Base-by-base conservation (phyloP, 2,888 invertebrate species). In the Trichacis sp. region DNA sequence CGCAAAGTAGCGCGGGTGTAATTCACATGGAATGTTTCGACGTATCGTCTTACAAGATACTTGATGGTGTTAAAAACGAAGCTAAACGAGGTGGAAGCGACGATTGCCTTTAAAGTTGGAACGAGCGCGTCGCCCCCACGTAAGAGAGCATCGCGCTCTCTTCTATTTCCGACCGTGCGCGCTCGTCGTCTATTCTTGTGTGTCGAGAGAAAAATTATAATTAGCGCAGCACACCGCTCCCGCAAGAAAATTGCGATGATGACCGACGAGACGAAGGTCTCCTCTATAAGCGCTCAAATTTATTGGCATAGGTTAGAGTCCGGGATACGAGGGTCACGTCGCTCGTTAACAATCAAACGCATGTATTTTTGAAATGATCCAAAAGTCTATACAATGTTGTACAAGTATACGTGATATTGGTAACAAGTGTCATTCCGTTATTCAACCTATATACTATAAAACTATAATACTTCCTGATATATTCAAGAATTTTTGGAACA, bases 201-300 rank as follows among this genome's bases (percentile, higher is more conserved):
- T 53, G 64, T 49, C 40, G 58, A 60, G 67, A 67, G 69, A 69
- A 69, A 59, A 54, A 64, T 59, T 60, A 65, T 63, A 71, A 73
- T 69, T 69, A 65, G 68, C 63, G 48, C 50, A 60, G 59, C 57
- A 58, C 67, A 68, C 55, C 55, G 62, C 47, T 61, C 46, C 47
- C 47, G 53, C 53, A 46, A 50, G 45, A 59, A 57, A 51, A 58
- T 30, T 52, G 51, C 47, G 36, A 47, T 53, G 49, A 61, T 65
- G n/a, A n/a, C n/a, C 58, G 61, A 57, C 61, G 54, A 65, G 47
- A 8, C 30, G 48, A 53, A 46, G 8, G 38, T 51, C 29, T 15
- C 60, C 53, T 50, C 55, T 46, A 38, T 9, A 18, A 9, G 57
- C 60, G 64, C 55, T 63, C 52, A 62, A 64, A 70, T 69, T 72